These are phyloP conservation scores for Turritopsis dohrnii DNA, from an alignment of 30 jellyfish, hydroid and myxozoan genomes.

Conservation along the genomic window DNA sequence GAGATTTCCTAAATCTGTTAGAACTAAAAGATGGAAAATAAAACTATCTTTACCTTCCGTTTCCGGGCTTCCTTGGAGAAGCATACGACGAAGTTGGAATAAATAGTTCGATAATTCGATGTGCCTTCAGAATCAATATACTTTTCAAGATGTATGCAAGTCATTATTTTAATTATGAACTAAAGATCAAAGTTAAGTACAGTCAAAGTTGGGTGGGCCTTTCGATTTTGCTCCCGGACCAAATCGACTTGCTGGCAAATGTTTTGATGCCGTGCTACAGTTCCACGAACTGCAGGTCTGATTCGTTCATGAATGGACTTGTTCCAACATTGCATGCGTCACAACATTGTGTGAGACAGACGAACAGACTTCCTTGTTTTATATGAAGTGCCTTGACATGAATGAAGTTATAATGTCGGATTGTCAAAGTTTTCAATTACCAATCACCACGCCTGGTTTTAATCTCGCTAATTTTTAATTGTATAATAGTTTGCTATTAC, in stretches of 20 bases:
- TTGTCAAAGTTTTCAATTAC: too few species aligned
- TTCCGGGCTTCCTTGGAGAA: slow-evolving; percentile 82
- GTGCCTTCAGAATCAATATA: slow-evolving; percentile 83
- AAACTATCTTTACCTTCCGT: slow-evolving; percentile 78
- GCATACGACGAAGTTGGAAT: slow-evolving; percentile 84
- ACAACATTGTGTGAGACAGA: too few species aligned
- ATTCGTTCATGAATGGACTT: too few species aligned
- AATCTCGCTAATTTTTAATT: too few species aligned
- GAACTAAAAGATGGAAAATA: too few species aligned
- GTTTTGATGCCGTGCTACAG: not conserved
- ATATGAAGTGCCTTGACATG: too few species aligned
- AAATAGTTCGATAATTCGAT: slow-evolving; percentile 70
- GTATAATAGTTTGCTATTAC: too few species aligned
- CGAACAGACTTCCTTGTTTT: too few species aligned
- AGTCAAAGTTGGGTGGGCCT: not conserved
- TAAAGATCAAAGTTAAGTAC: not conserved
- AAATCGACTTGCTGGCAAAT: not conserved
- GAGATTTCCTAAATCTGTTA: too few species aligned
- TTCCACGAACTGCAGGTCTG: not conserved
- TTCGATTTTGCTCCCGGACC: not conserved
- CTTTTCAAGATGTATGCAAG: slow-evolving; percentile 67
- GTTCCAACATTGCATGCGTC: too few species aligned
- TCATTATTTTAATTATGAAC: slow-evolving; percentile 30
- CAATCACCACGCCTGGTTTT: too few species aligned
- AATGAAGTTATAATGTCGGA: too few species aligned